Evolutionary conservation across 2,113 vertebrate species (phyloP).

Genomic region (Aptenodytes forsteri): DNA sequence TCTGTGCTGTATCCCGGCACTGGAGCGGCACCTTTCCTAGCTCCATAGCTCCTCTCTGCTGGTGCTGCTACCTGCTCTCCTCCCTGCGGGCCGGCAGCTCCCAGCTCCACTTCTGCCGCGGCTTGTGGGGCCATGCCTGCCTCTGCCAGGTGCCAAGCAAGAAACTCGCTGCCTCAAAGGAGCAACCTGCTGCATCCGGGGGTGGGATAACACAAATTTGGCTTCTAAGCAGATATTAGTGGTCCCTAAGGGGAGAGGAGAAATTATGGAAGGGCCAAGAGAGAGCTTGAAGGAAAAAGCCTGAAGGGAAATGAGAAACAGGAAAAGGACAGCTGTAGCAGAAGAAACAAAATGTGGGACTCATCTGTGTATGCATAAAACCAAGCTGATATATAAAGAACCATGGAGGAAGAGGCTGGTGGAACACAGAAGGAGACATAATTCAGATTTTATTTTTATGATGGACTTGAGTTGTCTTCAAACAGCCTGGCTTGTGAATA

Average conservation of each 20-base stretch:
- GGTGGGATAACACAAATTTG: not conserved
- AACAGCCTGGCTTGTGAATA: not conserved
- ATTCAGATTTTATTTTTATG: not conserved
- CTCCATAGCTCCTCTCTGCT: not conserved
- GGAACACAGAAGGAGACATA: not conserved
- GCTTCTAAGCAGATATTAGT: not conserved
- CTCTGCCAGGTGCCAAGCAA: not conserved
- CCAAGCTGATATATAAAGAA: not conserved
- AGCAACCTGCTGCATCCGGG: not conserved
- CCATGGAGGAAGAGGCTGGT: not conserved
- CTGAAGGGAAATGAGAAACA: not conserved
- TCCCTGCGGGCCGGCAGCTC: fast-evolving
- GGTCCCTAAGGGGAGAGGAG: not conserved
- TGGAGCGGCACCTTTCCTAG: not conserved
- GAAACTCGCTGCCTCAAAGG: not conserved
- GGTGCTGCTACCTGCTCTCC: not conserved
- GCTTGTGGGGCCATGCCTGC: not conserved
- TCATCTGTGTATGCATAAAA: not conserved
- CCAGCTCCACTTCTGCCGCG: fast-evolving
- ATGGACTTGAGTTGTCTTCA: not conserved
- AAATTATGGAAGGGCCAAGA: not conserved
- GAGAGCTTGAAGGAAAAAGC: not conserved
- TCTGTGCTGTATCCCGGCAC: not conserved
- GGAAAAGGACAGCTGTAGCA: not conserved
- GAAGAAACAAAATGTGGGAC: not conserved